These are phyloP conservation scores for Agrotis segetum DNA, from an alignment of 2,888 invertebrate species.

Conservation along the genomic window DNA sequence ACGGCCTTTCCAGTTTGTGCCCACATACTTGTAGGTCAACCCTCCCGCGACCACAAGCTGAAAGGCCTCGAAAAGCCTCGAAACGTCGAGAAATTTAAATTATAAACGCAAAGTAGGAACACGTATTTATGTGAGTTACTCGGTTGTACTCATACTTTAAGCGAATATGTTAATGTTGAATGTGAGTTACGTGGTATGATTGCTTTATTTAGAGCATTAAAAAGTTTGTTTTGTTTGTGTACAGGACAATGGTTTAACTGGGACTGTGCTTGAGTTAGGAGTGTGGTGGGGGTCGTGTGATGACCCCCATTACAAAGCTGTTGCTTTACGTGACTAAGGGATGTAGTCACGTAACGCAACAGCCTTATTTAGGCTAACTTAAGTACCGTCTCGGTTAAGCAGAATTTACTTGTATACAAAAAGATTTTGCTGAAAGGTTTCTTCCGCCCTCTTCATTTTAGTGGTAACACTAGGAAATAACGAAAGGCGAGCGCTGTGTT, in stretches of 20 bases:
- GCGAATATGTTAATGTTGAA: constrained; percentile 29
- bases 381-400: too few species aligned
- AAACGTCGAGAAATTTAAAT: constrained; percentile 42
- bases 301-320: neutral
- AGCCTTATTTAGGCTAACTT: too few species aligned
- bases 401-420: too few species aligned
- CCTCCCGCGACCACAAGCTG: constrained; percentile 47
- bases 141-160: constrained; percentile 12
- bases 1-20: constrained; percentile 23
- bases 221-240: constrained; percentile 5
- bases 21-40: constrained; percentile 44
- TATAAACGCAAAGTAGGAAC: constrained; percentile 30
- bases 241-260: neutral
- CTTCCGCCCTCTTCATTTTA: too few species aligned
- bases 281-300: neutral
- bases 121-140: constrained; percentile 28
- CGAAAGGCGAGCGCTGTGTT: too few species aligned
- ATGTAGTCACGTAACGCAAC: too few species aligned
- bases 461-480: too few species aligned
- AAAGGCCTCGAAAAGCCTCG: constrained; percentile 38
- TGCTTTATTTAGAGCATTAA: constrained; percentile 25
- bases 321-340: neutral
- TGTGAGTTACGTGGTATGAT: constrained; percentile 14
- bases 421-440: too few species aligned
- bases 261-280: neutral